Evolutionary conservation across 2,888 invertebrate species (phyloP), one percentile per base, ranked within the genome.

Genomic region (Beris morrisii): DNA sequence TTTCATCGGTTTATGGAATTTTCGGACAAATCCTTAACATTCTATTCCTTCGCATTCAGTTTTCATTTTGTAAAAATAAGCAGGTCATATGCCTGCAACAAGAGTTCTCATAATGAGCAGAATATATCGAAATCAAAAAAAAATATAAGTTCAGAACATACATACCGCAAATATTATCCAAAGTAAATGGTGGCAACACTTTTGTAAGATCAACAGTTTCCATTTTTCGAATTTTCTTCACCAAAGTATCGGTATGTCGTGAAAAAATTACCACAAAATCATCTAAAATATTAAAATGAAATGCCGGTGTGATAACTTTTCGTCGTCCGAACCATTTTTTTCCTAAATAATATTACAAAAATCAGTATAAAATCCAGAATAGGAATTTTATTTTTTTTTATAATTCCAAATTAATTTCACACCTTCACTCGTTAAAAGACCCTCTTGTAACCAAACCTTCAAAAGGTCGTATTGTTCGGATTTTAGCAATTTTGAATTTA

Each of bases 251-350:
- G 22, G 85, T 82, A 69, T 89, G 87, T 65, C 84, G 84, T 72
- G 89, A 85, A 74, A 92, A 90, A 0, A 88, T 84, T 6, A 86
- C 85, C 5, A 89, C 77, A 76, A 90, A 91, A 72, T 88, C 85
- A 74, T 90, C 87, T 63, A 92, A 77, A 67, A 91, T 90, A 73
- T 87, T 87, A 75, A 91, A 91, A 78, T 92, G 92, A 77, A 91
- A 92, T 0, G 91, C 85, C 0, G 91, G 91, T 0, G 91, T 91
- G 56, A 92, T 78, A 69, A 91, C 84, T 76, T 88, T 90, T 28
- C 92, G 83, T 70, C 88, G 84, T 0, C 78, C 79, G 71, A 83
- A 84, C 92, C 92, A 92, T 77, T 83, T 84, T 3, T 74, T 43
- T 28, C 65, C 65, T 61, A 32, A 4, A 61, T 31, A n/a, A 46